Percentiles rank a stretch among this genome's conserved stretches.
Evolutionary conservation across 2,797 vertebrate genomes (phyloP).

Genomic region (Protosalanx chinensis): DNA sequence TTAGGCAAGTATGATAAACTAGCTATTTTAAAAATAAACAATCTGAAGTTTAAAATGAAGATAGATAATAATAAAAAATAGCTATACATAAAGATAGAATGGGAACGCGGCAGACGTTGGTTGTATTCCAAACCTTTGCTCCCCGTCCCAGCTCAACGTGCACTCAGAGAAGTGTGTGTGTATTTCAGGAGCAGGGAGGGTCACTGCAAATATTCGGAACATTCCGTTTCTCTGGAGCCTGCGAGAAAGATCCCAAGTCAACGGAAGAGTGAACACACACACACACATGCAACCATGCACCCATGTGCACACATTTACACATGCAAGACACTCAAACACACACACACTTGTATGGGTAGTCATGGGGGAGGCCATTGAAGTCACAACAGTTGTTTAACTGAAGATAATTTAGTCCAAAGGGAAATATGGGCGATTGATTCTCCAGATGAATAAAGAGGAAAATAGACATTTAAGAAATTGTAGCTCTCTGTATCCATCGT

Average conservation of each 20-base stretch:
- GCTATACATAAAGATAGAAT: too few relatives aligned
- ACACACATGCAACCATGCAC: slow-evolving; percentile 5
- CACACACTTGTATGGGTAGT: slow-evolving; percentile 33
- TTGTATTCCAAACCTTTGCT: too few relatives aligned
- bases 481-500: not conserved
- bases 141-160: too few relatives aligned
- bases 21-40: too few relatives aligned
- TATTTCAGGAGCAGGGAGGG: slow-evolving; percentile 38
- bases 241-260: slow-evolving; percentile 48
- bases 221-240: slow-evolving; percentile 45
- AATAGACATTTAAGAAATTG: slow-evolving; percentile 2
- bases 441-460: slow-evolving; percentile 35
- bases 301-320: not conserved
- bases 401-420: slow-evolving; percentile 77
- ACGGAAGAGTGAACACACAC: slow-evolving; percentile 20
- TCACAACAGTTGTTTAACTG: slow-evolving; percentile 66
- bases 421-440: slow-evolving; percentile 63
- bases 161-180: not conserved
- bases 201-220: slow-evolving; percentile 55
- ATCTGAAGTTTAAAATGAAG: too few relatives aligned
- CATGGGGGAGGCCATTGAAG: slow-evolving; percentile 50
- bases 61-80: too few relatives aligned
- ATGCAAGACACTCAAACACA: slow-evolving; percentile 2
- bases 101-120: too few relatives aligned
- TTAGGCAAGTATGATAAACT: too few relatives aligned